Evolutionary conservation across 2,888 invertebrate species (phyloP).

Genomic region (Molorchus minor): DNA sequence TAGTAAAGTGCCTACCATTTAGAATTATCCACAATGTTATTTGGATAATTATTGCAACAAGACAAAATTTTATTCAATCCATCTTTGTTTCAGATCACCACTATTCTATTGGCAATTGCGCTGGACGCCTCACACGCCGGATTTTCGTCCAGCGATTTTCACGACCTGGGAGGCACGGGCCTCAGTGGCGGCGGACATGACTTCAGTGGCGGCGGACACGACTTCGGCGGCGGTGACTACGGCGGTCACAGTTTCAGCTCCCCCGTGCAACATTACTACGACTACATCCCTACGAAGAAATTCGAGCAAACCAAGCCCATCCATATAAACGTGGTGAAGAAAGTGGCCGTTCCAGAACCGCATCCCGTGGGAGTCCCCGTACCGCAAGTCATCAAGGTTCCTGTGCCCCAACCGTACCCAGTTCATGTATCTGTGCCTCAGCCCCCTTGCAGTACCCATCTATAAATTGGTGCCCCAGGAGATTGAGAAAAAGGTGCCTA

Average conservation of each 20-base stretch:
- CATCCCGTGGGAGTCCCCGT: conserved; percentile 77
- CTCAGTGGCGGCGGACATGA: conserved; percentile 26
- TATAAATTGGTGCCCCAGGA: conserved; percentile 78
- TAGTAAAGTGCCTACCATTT: too few relatives aligned
- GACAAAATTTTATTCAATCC: too few relatives aligned
- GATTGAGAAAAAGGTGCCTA: conserved; percentile 77
- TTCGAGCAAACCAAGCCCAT: conserved; percentile 75
- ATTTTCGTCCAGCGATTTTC: conserved; percentile 48
- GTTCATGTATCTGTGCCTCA: conserved; percentile 77
- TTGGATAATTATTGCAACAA: too few relatives aligned
- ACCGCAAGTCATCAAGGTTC: conserved; percentile 74
- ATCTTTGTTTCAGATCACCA: conserved; percentile 42
- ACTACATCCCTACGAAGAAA: conserved; percentile 66
- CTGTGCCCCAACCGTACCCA: conserved; percentile 79
- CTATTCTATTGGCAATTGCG: conserved; percentile 46
- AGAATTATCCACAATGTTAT: too few relatives aligned
- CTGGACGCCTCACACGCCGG: conserved; percentile 47
- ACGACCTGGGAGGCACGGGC: conserved; percentile 32
- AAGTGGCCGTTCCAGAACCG: conserved; percentile 76
- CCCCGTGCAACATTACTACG: conserved; percentile 62
- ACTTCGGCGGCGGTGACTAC: conserved; percentile 64
- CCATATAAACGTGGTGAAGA: conserved; percentile 75
- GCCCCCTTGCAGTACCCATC: conserved; percentile 76
- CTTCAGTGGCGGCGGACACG: conserved; percentile 56
- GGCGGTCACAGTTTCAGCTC: too few relatives aligned